Evolutionary conservation across 2,797 vertebrate genomes (phyloP), one percentile per base, ranked within the genome.

Genomic region (Crax fasciolata): DNA sequence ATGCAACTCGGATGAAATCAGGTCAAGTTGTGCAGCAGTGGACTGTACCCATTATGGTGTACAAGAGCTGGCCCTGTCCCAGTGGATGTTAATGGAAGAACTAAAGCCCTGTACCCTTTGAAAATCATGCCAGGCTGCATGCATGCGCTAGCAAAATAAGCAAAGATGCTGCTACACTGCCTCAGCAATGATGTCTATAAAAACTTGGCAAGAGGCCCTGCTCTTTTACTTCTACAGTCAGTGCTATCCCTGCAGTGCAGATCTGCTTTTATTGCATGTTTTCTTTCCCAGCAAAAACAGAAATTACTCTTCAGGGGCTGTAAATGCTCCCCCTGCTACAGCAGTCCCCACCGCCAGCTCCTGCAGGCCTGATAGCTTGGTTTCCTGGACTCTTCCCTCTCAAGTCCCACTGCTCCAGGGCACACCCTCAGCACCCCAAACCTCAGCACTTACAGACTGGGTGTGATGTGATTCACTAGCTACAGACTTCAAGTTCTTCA

Each of bases 141-240:
- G 51, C n/a, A 16, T 4, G 10, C 35, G 32, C 19, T 35, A 41
- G 43, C 57, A 71, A 89, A 87, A 55, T 30, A 72, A 81, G 71
- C 39, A 87, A 61, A 91, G 57, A 77, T 71, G 78, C 27, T 89
- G 82, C 57, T 84, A 71, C 57, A 44, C 52, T 84, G 61, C 66
- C 48, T 66, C 43, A 87, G 39, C 58, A 62, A 52, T 49, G 62
- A 32, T 4, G 3, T 77, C 49, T 63, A 63, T 66, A 71, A 84
- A 81, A 87, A 30, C 70, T 54, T 89, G 48, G 25, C 66, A 70
- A 84, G 57, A 81, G 41, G 57, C 44, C 67, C 43, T 2, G 4
- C 25, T 71, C 74, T 61, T 35, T 6, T 39, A 59, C 17, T 73
- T 82, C 71, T 75, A 51, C 54, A 74, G 57, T 23, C 57, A 75